Base-by-base conservation (phyloP, 2,113 vertebrate genomes). In the Dipodomys ordii region DNA sequence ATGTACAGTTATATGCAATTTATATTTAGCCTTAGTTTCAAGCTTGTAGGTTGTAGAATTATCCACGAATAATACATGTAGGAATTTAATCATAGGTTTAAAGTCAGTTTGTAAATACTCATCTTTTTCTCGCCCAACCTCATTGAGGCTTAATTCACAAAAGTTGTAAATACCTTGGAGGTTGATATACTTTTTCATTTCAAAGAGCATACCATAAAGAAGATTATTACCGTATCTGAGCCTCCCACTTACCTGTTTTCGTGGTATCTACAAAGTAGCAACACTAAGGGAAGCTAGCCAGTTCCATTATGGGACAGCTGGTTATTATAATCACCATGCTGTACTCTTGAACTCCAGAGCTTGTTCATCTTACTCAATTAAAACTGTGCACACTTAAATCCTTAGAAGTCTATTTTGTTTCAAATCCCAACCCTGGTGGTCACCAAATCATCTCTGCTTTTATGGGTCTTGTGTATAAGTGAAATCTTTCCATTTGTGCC, bases 31-130 rank as follows among this genome's bases (percentile, higher is more conserved):
- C 0, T 1, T 88, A 15, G 46, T 49, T 16, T 27, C 7, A 93
- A 39, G 4, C 4, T 39, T 44, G 76, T 27, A 71, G 11, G 60
- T 91, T 90, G 79, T 22, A 71, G 32, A 83, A 80, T 91, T 87
- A 82, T 53, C 57, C 11, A 84, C 18, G 23, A 64, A 64, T 77
- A 73, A 1, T 12, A 28, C n/a, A 79, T 91, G 78, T 44, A 69
- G 19, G 87, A 92, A 84, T 91, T 53, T 74, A 74, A 60, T 83
- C 69, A 76, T 32, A 71, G 28, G 23, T 3, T 91, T 57, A 84
- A 68, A 71, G 2, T 30, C 30, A 84, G 7, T 89, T 9, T 77
- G 0, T 32, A 28, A 85, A 90, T n/a, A 87, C 4, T 19, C 90
- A 73, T 67, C 4, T 11, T 64, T 73, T 72, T 32, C 28, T 39